Evolutionary conservation across 1,140 invertebrate genomes (phyloP).

Genomic region (Zaprionus gabonicus): DNA sequence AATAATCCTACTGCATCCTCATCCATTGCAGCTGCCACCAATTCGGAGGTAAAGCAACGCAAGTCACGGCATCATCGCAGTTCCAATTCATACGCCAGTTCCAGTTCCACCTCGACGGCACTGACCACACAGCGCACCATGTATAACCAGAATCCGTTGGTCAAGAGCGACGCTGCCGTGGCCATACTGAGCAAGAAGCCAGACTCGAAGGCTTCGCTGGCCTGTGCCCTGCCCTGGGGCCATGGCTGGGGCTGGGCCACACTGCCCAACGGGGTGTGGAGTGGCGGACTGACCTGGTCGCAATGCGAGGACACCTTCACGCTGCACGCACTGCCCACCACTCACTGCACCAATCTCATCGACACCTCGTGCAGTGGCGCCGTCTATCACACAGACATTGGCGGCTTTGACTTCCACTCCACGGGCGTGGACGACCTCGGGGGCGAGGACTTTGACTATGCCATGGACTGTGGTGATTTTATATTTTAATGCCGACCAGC

Average conservation of each 20-base stretch:
- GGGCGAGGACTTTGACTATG: slow-evolving; percentile 88
- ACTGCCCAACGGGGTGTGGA: slow-evolving; percentile 87
- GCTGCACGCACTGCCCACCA: slow-evolving; percentile 87
- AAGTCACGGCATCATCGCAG: slow-evolving; percentile 62
- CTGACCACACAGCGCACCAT: slow-evolving; percentile 62
- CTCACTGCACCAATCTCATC: slow-evolving; percentile 87
- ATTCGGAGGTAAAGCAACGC: slow-evolving; percentile 85
- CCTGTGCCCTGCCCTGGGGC: slow-evolving; percentile 83
- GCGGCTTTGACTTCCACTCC: slow-evolving; percentile 86
- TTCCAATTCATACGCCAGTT: neutral
- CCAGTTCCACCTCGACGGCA: slow-evolving; percentile 34
- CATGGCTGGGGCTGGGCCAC: slow-evolving; percentile 88
- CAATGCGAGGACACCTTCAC: slow-evolving; percentile 87
- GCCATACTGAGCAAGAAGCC: slow-evolving; percentile 83
- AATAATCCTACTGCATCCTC: neutral
- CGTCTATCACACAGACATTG: slow-evolving; percentile 86
- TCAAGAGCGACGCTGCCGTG: slow-evolving; percentile 82
- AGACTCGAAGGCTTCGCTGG: slow-evolving; percentile 80
- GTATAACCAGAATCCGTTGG: slow-evolving; percentile 75
- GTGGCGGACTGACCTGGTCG: slow-evolving; percentile 87
- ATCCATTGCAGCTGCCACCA: slow-evolving; percentile 84
- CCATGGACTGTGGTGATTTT: slow-evolving; percentile 87
- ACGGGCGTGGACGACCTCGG: slow-evolving; percentile 85
- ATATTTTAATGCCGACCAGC: slow-evolving; percentile 85
- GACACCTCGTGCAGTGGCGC: slow-evolving; percentile 86